Base-by-base conservation (phyloP, 1,140 invertebrate species). In the Leptinotarsa texana region DNA sequence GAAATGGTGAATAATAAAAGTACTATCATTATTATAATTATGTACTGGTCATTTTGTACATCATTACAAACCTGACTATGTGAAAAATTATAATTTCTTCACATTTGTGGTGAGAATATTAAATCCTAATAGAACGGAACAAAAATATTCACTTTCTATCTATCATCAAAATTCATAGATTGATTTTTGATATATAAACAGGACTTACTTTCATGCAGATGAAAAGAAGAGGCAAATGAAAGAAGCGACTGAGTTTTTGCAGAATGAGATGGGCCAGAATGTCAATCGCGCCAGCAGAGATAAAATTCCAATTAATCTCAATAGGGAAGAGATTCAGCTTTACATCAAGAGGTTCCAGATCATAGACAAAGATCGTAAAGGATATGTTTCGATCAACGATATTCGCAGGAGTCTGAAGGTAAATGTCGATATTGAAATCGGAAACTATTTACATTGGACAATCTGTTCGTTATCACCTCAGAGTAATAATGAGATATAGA, bases 321-420 rank as follows among this genome's bases (percentile, higher is more conserved):
- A 92, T 47, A 95, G 96, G 84, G 94, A 98, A 69, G 98, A 99
- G 86, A 96, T 98, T 79, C 93, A 96, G 83, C 88, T 93, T 3
- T 98, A 98, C 84, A 96, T 97, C 76, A 96, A 97, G 82, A 90
- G 96, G 69, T 99, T 99, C 91, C 93, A 97, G 83, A 91, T 95
- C 75, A 93, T 99, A 74, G 98, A 99, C 87, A 93, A 93, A 80
- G 98, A 98, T 83, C 92, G 93, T 80, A 99, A 99, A 85, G 98
- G 98, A 79, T 99, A 96, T 83, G 97, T 99, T 63, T 98, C 97
- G 48, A 94, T 99, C 75, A 98, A 98, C 85, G 98, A 99, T 86
- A 95, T 99, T 74, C 89, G 97, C 76, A 89, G 94, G 83, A 95
- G 95, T 84, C 90, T 99, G 22, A 97, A 99, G 93, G 97, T 98